Conservation (phyloP, 2,113 vertebrate species). For the Pelusios castaneus region DNA sequence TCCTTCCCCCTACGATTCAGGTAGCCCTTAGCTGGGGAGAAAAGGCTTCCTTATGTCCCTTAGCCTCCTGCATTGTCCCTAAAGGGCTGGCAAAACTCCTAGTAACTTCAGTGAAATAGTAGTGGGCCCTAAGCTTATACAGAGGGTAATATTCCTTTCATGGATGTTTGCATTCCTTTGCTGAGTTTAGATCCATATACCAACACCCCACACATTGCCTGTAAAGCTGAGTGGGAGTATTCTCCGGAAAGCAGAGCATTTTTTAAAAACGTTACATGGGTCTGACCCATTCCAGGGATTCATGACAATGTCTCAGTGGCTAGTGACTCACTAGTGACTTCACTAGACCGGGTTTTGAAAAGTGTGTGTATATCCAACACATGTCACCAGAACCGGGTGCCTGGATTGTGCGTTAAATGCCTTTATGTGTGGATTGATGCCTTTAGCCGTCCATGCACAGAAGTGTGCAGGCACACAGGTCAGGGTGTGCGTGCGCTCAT, state of each 20-base stretch:
- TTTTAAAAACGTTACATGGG: neutral
- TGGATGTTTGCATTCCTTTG: neutral
- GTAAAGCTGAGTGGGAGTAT: neutral
- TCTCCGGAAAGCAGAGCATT: neutral
- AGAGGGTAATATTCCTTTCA: neutral
- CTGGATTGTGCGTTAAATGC: neutral
- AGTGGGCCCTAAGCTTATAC: neutral
- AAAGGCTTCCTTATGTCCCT: rapidly evolving
- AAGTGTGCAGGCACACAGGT: rapidly evolving
- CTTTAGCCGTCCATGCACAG: neutral
- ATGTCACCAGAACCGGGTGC: rapidly evolving
- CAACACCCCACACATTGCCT: neutral
- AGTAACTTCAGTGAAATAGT: neutral
- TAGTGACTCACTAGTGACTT: too few species aligned
- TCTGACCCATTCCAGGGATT: neutral
- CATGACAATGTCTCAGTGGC: neutral
- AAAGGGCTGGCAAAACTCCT: neutral
- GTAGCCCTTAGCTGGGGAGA: neutral
- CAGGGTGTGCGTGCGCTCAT: rapidly evolving
- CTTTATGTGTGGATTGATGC: rapidly evolving
- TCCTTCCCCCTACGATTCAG: neutral
- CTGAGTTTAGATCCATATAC: neutral
- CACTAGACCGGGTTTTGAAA: neutral
- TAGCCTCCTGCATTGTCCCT: neutral
- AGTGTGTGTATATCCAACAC: rapidly evolving